phyloP scores from a whole-genome alignment of 1,140 invertebrate species.

The Eubasilissa regina region DNA sequence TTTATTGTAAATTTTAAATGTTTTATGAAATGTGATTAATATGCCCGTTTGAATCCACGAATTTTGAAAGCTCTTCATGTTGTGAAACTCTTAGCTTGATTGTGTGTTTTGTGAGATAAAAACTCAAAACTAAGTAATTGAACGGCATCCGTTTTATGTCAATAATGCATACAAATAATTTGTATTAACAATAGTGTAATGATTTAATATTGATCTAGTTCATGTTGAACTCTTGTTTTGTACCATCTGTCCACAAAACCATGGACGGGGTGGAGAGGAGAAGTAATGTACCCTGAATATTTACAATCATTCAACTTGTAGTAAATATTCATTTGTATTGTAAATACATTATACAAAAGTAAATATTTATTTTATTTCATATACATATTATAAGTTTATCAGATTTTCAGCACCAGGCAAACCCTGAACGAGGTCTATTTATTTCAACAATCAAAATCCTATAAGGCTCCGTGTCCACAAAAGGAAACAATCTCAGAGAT shows the following conservation, averaged over 20 bases:
- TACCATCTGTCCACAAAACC: neutral
- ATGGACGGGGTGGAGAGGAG: neutral
- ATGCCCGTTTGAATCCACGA: neutral
- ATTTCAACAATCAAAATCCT: too few species aligned
- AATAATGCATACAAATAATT: constrained; percentile 20
- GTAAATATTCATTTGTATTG: constrained; percentile 48
- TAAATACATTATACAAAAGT: constrained; percentile 50
- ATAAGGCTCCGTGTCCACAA: too few species aligned
- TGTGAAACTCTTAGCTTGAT: constrained; percentile 22
- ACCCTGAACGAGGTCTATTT: too few species aligned
- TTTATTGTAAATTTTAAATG: too few species aligned
- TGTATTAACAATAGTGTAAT: constrained; percentile 35
- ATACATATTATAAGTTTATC: neutral
- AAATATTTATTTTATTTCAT: constrained; percentile 35
- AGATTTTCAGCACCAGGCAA: too few species aligned
- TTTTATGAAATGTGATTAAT: too few species aligned
- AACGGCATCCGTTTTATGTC: constrained; percentile 53
- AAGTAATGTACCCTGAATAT: neutral
- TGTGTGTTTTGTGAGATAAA: constrained; percentile 51
- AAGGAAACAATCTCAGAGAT: too few species aligned
- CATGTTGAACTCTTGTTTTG: constrained; percentile 48
- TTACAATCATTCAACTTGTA: constrained; percentile 30
- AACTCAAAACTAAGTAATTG: constrained; percentile 49
- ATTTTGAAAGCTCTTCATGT: constrained; percentile 21
- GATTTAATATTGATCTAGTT: constrained; percentile 27